Percentiles rank a stretch among this genome's conserved stretches.
phyloP scores from a whole-genome alignment of 2,888 invertebrate genomes.

The Lymantria dispar region DNA sequence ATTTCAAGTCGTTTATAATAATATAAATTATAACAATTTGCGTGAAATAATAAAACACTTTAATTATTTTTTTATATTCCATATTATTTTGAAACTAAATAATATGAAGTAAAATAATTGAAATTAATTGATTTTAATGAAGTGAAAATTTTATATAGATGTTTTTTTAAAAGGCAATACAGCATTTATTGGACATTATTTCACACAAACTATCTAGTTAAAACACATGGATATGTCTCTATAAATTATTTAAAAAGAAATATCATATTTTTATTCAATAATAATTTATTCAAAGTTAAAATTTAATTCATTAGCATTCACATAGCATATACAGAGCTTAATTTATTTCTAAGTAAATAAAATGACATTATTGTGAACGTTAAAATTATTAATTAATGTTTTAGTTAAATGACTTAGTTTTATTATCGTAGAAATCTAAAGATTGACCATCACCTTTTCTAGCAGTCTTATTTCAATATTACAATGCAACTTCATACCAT shows the following conservation, averaged over 20 bases:
- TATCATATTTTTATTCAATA: neutral
- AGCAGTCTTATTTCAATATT: too few relatives aligned
- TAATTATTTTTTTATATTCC: neutral
- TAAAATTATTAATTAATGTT: slow-evolving; percentile 8
- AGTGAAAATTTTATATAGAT: too few relatives aligned
- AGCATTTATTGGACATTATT: slow-evolving; percentile 10
- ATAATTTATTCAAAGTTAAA: neutral
- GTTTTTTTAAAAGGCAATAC: too few relatives aligned
- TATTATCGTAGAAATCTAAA: too few relatives aligned
- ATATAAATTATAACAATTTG: neutral
- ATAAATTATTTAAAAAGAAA: neutral
- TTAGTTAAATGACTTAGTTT: too few relatives aligned
- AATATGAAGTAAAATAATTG: slow-evolving; percentile 12
- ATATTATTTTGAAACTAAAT: slow-evolving; percentile 9
- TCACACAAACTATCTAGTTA: slow-evolving; percentile 11
- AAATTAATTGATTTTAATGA: too few relatives aligned
- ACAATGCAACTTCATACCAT: too few relatives aligned
- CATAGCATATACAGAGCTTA: neutral
- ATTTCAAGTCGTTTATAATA: slow-evolving; percentile 2
- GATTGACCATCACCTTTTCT: too few relatives aligned
- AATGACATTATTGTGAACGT: slow-evolving; percentile 3
- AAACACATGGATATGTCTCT: slow-evolving; percentile 45
- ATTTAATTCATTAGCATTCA: too few relatives aligned
- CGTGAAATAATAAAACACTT: slow-evolving; percentile 9
- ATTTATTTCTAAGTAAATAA: neutral